These are phyloP conservation scores for Chloromyia formosa DNA, from an alignment of 2,888 invertebrate genomes.

Conservation along the genomic window DNA sequence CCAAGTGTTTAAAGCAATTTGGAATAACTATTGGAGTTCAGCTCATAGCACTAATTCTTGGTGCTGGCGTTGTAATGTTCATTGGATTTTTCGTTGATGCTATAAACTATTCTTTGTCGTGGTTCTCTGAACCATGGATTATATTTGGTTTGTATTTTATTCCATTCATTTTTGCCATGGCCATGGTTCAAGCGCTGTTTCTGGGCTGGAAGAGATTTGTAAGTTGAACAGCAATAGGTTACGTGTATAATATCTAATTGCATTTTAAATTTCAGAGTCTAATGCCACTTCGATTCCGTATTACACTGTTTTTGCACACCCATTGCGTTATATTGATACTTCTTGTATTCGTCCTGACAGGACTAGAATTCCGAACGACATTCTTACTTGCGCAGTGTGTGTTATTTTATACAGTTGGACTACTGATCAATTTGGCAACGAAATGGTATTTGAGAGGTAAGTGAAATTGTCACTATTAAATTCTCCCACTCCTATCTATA, in stretches of 20 bases:
- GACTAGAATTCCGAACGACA: constrained; percentile 59
- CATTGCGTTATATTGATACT: constrained; percentile 59
- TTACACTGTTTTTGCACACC: constrained; percentile 60
- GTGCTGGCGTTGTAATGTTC: constrained; percentile 56
- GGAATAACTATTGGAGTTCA: constrained; percentile 56
- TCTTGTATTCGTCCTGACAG: constrained; percentile 57
- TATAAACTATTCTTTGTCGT: constrained; percentile 66
- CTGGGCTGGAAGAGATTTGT: constrained; percentile 24
- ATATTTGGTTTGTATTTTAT: constrained; percentile 65
- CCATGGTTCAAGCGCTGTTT: constrained; percentile 60
- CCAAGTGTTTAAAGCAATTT: constrained; percentile 55
- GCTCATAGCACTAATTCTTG: constrained; percentile 56
- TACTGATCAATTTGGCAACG: constrained; percentile 55
- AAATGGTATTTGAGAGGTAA: constrained; percentile 17
- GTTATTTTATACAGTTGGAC: constrained; percentile 58
- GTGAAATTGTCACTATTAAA: too few species aligned
- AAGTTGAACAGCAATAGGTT: too few species aligned
- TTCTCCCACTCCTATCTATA: too few species aligned
- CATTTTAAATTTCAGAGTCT: constrained; percentile 55
- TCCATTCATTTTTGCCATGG: constrained; percentile 60
- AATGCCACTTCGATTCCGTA: constrained; percentile 57
- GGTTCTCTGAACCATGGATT: constrained; percentile 69
- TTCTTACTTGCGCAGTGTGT: constrained; percentile 60
- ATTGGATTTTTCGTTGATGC: constrained; percentile 62
- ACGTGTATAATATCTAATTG: neutral